Evolutionary conservation across 2,113 vertebrate genomes (phyloP), one percentile per base, ranked within the genome.

Genomic region (Benitochromis conjunctus): DNA sequence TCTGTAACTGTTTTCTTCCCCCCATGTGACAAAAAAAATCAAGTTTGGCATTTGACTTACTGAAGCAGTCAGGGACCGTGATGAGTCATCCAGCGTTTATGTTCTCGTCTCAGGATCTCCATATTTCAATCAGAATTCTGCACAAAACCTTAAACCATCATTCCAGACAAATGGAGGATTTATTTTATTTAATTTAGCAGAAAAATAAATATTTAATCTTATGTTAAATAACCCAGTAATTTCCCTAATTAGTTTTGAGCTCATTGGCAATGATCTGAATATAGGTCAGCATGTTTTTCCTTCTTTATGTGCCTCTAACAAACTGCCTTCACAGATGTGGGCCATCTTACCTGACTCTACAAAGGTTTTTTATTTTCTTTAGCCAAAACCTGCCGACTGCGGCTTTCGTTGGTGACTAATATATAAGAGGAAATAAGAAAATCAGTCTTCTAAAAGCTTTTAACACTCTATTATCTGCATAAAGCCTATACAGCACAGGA

Each of bases 181-280:
- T 0, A 11, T 74, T 26, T 74, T 48, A 46, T 5, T 74, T 11
- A 5, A 10, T 51, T 76, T 76, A 12, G 46, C 26, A 19, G 26
- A 48, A 76, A 51, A 1, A 76, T 51, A 51, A 31, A 76, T 51
- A 31, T 76, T 76, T 51, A 51, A 51, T 76, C 69, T 76, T 31
- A 74, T 48, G 69, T 48, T 48, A 74, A 74, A 29, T 48, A 74
- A 48, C 14, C 9, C 41, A 24, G 29, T 48, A 18, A 48, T 74
- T 74, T 74, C 69, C 69, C 9, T 74, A 29, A 74, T 76, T 51
- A 51, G 46, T 76, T 31, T 51, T 76, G 69, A 31, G 26, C 26
- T 76, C 4, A 6, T 76, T 19, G 26, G 26, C 43, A 76, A 18
- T 0, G 10, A 76, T 76, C 24, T 76, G 69, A 76, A 76, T 51